These are phyloP conservation scores for Pangasius djambal DNA, from an alignment of 2,797 vertebrate species.

Conservation along the genomic window DNA sequence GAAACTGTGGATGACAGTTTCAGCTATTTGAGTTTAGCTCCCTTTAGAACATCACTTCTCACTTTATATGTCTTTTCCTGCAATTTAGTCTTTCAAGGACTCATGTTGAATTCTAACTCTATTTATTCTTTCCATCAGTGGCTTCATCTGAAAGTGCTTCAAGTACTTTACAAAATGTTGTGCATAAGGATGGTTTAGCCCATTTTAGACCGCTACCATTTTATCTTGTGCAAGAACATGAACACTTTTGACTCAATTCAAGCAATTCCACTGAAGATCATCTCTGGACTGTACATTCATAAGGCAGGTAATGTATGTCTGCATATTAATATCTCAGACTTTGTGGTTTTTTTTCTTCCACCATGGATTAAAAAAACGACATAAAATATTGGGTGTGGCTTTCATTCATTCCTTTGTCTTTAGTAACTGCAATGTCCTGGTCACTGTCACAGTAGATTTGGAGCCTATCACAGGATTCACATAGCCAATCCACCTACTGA, in stretches of 20 bases:
- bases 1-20: slow-evolving; percentile 16
- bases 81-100: slow-evolving; percentile 38
- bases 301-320: neutral
- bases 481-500: neutral
- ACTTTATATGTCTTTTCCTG: slow-evolving; percentile 25
- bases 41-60: slow-evolving; percentile 26
- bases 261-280: slow-evolving; percentile 9
- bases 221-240: slow-evolving; percentile 4
- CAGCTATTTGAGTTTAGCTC: slow-evolving; percentile 24
- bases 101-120: slow-evolving; percentile 26
- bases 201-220: slow-evolving; percentile 13
- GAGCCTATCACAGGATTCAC: neutral
- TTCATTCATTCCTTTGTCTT: neutral
- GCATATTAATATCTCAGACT: neutral
- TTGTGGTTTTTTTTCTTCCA: slow-evolving; percentile 49
- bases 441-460: neutral
- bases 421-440: neutral
- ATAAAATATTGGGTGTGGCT: neutral
- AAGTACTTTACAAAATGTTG: slow-evolving; percentile 20
- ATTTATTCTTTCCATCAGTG: slow-evolving; percentile 26
- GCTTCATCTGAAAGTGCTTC: slow-evolving; percentile 29
- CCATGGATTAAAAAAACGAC: neutral
- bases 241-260: slow-evolving; percentile 2
- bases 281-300: slow-evolving; percentile 1
- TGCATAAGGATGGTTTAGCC: slow-evolving; percentile 14